Evolutionary conservation across 2,797 vertebrate species (phyloP).

Genomic region (Chelonia mydas): DNA sequence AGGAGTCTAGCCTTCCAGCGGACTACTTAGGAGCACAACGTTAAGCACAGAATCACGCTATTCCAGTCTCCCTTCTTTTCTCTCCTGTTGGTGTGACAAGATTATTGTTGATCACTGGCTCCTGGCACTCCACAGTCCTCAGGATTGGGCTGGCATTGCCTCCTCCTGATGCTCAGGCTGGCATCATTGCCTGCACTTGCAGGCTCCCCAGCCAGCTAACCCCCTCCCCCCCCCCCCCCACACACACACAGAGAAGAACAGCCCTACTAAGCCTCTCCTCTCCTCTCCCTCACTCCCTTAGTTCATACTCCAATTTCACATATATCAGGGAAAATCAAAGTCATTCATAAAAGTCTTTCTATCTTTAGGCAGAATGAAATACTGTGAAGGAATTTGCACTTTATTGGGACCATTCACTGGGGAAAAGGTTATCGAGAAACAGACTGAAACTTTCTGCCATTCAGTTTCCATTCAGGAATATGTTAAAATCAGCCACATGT

Average conservation of each 20-base stretch:
- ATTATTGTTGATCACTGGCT: neutral
- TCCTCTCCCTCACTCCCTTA: neutral
- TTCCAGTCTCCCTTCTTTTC: neutral
- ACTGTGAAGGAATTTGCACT: neutral
- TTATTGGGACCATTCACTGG: neutral
- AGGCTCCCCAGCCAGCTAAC: neutral
- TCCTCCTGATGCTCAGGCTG: neutral
- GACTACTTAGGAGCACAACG: neutral
- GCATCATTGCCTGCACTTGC: neutral
- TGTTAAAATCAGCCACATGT: too few relatives aligned
- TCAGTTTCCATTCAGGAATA: too few relatives aligned
- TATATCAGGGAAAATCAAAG: rapidly evolving
- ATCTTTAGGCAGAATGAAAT: neutral
- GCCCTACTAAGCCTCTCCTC: neutral
- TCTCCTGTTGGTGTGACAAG: neutral
- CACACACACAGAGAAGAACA: too few relatives aligned
- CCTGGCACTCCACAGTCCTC: neutral
- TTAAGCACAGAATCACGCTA: neutral
- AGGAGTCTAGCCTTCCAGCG: neutral
- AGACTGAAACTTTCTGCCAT: too few relatives aligned
- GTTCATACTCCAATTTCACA: neutral
- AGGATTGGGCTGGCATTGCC: neutral
- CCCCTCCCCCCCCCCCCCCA: too few relatives aligned
- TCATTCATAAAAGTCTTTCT: neutral
- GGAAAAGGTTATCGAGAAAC: too few relatives aligned